Percentiles rank a stretch among this genome's conserved stretches.
Conservation (phyloP, 2,797 vertebrate species). For the Heliangelus exortis region DNA sequence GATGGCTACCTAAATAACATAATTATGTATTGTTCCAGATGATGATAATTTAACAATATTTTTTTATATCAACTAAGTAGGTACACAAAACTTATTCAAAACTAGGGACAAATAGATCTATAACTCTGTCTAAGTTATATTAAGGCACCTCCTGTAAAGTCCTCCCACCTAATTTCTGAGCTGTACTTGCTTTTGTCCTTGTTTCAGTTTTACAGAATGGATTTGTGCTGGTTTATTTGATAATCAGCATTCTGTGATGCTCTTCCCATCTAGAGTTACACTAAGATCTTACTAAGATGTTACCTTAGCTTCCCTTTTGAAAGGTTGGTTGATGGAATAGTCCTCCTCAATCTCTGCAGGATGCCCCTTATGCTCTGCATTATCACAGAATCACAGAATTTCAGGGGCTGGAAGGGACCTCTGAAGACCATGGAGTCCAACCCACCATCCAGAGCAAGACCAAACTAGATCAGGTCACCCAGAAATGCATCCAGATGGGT, state of each 20-base stretch:
- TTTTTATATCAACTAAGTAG: not conserved
- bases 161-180: not conserved
- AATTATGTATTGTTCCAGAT: not conserved
- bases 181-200: not conserved
- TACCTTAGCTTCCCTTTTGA: not conserved
- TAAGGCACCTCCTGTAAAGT: not conserved
- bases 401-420: too few relatives aligned
- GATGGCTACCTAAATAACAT: not conserved
- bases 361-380: not conserved
- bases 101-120: not conserved
- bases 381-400: not conserved
- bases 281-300: not conserved
- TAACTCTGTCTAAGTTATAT: not conserved
- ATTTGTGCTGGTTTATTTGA: not conserved
- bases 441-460: too few relatives aligned
- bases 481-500: too few relatives aligned
- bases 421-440: too few relatives aligned
- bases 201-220: not conserved
- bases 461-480: too few relatives aligned
- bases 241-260: not conserved
- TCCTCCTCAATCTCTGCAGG: too few relatives aligned
- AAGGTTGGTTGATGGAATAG: not conserved
- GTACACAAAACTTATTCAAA: not conserved
- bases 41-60: not conserved
- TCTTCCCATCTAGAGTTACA: not conserved